These are phyloP conservation scores for Caenorhabditis drosophilae DNA, from an alignment of 2,888 invertebrate genomes.

Conservation along the genomic window DNA sequence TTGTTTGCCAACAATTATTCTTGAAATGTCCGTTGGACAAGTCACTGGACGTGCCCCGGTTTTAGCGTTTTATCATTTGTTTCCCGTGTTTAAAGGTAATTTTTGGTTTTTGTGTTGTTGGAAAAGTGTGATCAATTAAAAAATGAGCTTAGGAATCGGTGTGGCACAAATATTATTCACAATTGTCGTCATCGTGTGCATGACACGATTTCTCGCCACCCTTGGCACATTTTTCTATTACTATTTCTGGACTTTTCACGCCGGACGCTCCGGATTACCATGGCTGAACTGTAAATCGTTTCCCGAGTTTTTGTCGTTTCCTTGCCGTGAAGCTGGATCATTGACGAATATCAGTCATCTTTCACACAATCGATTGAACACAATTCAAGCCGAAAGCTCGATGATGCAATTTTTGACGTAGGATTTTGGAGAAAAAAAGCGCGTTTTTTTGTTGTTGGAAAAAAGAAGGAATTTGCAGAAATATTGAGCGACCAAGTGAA, in stretches of 20 bases:
- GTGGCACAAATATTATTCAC: slow-evolving; percentile 62
- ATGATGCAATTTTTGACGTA: slow-evolving; percentile 64
- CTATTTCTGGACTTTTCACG: slow-evolving; percentile 59
- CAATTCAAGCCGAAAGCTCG: slow-evolving; percentile 56
- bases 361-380: slow-evolving; percentile 42
- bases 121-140: neutral
- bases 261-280: slow-evolving; percentile 59
- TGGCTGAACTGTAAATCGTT: slow-evolving; percentile 67
- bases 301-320: slow-evolving; percentile 57
- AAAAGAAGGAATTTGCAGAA: slow-evolving; percentile 44
- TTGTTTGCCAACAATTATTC: slow-evolving; percentile 63
- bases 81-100: slow-evolving; percentile 66
- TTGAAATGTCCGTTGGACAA: slow-evolving; percentile 68
- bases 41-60: slow-evolving; percentile 67
- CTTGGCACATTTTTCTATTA: slow-evolving; percentile 63
- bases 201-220: slow-evolving; percentile 62
- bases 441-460: too few relatives aligned
- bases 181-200: slow-evolving; percentile 53
- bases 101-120: neutral
- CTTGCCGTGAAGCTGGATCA: slow-evolving; percentile 58
- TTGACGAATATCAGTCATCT: slow-evolving; percentile 52
- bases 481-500: slow-evolving; percentile 56
- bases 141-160: slow-evolving; percentile 58
- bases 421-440: too few relatives aligned
- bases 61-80: slow-evolving; percentile 65